Base-by-base conservation (phyloP, 2,797 vertebrate species). In the Rousettus madagascariensis region DNA sequence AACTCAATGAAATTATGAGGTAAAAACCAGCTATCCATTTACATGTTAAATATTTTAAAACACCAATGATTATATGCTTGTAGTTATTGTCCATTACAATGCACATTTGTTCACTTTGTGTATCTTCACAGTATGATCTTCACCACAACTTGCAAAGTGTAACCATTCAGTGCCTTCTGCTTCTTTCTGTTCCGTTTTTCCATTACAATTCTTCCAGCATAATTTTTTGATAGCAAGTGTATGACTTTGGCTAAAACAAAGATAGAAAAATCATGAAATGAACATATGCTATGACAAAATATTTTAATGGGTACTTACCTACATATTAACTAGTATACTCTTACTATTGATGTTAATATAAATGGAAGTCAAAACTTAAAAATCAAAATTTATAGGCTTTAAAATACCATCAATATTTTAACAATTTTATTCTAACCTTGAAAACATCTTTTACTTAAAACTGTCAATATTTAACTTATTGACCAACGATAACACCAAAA, bases 71-170 rank as follows among this genome's bases (percentile, higher is more conserved):
- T 5, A 2, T 3, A 33, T 13, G 41, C 41, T 28, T 28, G 12
- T 26, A 59, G 51, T 74, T 36, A 66, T 33, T 63, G 88, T 89
- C 86, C 90, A 59, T 96, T 99, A 99, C 97, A 99, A 98, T 75
- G 98, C 97, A 97, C 78, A 95, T 97, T 98, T 98, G 98, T 99
- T 99, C 98, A 99, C 96, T 97, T 97, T 99, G 98, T 99, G 99
- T 98, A 99, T 99, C 98, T 99, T 99, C 98, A 99, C 99, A 88
- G 98, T 98, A 94, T 99, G 98, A 98, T 99, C 99, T 6, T 99
- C 98, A 69, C 99, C 98, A 97, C 99, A 99, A 80, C 99, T 99
- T 96, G 99, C 99, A 68, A 99, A 98, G 98, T 99, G 99, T 95
- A 99, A 94, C 99, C 99, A 99, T 90, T 98, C 98, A 79, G 98